A percentile compares a stretch with the other conserved stretches of the same genome.
These are phyloP conservation scores for Ispidina picta DNA, from an alignment of 2,797 vertebrate species.

Conservation along the genomic window DNA sequence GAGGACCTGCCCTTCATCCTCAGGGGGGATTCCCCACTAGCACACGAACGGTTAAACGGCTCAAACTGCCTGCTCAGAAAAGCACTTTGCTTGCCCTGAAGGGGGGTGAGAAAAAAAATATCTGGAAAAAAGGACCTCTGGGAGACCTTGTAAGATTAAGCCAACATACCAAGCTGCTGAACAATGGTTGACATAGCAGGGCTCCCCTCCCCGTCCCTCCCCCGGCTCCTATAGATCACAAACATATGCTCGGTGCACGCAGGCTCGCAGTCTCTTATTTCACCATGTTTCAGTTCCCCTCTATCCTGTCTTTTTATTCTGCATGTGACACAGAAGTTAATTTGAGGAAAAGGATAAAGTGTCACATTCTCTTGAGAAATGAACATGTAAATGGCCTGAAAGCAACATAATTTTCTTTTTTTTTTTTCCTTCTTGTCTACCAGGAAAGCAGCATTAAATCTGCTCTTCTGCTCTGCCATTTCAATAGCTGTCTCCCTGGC, in stretches of 20 bases:
- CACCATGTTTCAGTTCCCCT: background rate
- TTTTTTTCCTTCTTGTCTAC: background rate
- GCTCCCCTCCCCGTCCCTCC: conserved; percentile 13
- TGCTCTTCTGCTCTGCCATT: background rate
- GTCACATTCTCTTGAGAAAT: conserved; percentile 71
- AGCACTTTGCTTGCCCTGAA: conserved; percentile 15
- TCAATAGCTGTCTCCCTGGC: background rate
- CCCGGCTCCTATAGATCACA: conserved; percentile 48
- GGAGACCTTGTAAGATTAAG: conserved; percentile 40
- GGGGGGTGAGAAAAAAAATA: conserved; percentile 6
- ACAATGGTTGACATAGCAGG: conserved; percentile 48
- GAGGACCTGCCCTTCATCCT: background rate
- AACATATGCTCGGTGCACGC: background rate
- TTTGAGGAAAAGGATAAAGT: conserved; percentile 63
- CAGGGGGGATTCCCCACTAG: accelerated
- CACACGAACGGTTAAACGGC: background rate
- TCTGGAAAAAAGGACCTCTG: conserved; percentile 21
- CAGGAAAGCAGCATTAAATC: background rate
- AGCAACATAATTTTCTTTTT: conserved; percentile 49
- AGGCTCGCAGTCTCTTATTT: background rate
- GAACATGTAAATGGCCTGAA: conserved; percentile 66
- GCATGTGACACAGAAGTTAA: conserved; percentile 48
- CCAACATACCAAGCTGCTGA: conserved; percentile 51
- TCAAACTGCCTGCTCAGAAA: background rate
- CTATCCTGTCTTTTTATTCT: background rate